Conservation (phyloP, 2,888 invertebrate species). For the Stramonita haemastoma region DNA sequence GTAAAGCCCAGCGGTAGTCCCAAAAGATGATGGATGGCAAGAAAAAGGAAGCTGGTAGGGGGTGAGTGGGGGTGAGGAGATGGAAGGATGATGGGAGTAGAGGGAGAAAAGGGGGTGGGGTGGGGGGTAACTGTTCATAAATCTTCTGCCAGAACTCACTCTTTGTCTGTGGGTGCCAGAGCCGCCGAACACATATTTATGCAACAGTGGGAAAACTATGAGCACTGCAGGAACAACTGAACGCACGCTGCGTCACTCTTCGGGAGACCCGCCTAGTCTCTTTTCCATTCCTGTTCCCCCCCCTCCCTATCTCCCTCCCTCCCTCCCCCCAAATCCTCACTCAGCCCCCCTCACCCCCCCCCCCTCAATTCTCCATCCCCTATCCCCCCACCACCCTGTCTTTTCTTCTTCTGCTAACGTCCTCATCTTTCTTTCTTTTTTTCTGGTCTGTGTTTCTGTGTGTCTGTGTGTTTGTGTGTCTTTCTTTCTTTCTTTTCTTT, state of each 20-base stretch:
- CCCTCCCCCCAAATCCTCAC: not conserved
- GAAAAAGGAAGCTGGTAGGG: not conserved
- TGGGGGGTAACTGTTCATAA: not conserved
- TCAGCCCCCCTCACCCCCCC: too few relatives aligned
- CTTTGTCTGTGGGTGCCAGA: not conserved
- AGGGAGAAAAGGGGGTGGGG: not conserved
- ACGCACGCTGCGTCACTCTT: not conserved
- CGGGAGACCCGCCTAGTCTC: not conserved
- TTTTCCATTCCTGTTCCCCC: not conserved
- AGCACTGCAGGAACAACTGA: slow-evolving; percentile 1
- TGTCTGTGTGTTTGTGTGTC: too few relatives aligned
- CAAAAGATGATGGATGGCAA: slow-evolving; percentile 19
- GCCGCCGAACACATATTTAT: slow-evolving; percentile 25
- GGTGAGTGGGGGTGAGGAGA: not conserved
- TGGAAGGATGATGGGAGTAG: not conserved
- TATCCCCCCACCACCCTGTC: too few relatives aligned
- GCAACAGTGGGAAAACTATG: slow-evolving; percentile 2
- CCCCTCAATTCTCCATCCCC: too few relatives aligned
- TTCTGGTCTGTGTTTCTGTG: too few relatives aligned
- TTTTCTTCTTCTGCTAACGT: too few relatives aligned
- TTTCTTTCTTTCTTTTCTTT: not conserved
- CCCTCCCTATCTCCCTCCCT: not conserved
- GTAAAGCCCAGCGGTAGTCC: slow-evolving; percentile 22
- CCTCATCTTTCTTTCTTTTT: too few relatives aligned
- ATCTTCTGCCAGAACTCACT: slow-evolving; percentile 5